phyloP scores from a whole-genome alignment of 2,113 vertebrate genomes.

The Apteryx owenii region DNA sequence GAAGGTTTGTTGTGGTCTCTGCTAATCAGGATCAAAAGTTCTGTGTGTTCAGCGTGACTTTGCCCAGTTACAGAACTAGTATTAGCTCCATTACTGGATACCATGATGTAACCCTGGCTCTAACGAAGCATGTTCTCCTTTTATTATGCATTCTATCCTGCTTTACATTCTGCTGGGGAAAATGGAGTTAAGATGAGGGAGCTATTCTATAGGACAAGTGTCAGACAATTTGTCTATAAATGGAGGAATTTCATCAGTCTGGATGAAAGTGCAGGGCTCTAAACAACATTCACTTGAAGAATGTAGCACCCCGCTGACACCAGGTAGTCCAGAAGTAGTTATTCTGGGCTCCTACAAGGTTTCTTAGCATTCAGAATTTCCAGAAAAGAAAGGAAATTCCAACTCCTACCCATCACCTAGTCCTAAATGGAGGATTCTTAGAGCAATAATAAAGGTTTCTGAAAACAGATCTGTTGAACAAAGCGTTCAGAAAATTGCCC shows the following conservation, averaged over 20 bases:
- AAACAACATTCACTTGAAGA: neutral
- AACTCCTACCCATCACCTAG: neutral
- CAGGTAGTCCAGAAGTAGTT: neutral
- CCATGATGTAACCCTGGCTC: neutral
- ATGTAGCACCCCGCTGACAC: neutral
- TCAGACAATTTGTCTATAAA: neutral
- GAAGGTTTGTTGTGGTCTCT: neutral
- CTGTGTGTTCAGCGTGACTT: neutral
- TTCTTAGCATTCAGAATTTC: neutral
- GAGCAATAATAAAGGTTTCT: neutral
- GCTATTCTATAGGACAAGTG: neutral
- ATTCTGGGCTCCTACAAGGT: neutral
- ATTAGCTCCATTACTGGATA: neutral
- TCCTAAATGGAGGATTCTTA: neutral
- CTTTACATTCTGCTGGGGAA: neutral
- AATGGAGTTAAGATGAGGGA: neutral
- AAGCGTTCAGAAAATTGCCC: neutral
- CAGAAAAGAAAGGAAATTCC: neutral
- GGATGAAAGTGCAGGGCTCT: neutral
- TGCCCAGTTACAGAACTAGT: neutral
- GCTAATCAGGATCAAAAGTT: neutral
- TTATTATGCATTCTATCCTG: neutral
- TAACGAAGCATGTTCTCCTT: neutral
- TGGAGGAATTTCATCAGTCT: neutral
- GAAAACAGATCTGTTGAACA: neutral